Base-by-base conservation (phyloP, 2,888 invertebrate genomes). In the Habroteleia sp. region DNA sequence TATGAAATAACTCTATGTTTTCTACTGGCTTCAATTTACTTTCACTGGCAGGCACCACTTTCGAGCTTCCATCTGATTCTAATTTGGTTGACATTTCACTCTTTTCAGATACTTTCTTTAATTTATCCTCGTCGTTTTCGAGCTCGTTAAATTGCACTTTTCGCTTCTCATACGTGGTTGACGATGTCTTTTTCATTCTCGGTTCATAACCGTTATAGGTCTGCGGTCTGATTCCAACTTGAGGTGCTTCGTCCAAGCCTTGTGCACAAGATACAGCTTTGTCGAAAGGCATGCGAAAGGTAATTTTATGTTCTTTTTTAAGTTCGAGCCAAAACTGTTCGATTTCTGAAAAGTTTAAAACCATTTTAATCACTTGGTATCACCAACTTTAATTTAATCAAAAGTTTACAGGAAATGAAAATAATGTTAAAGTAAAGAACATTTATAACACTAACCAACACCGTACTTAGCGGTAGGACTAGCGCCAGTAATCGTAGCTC, bases 401-500 rank as follows among this genome's bases (percentile, higher is more conserved):
- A n/a, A 16, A 37, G 3, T 4, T 37, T 2, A 16, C 17, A 37
- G 3, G 37, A 41, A 41, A 41, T 41, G 10, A 37, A 42, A 42
- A 13, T 13, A 10, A 8, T n/a, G 13, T 4, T 3, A 10, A 41
- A 23, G 2, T 41, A 41, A 23, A 41, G n/a, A n/a, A n/a, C n/a
- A 1, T 25, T 7, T 7, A 44, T 33, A 35, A 17, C 29, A 69
- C 65, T 71, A 23, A 75, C 75, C 60, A 79, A 92, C 90, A 71
- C 91, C 91, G 60, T 93, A 92, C 81, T 91, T 91, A 76, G 91
- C 90, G 7, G 91, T 91, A n/a, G 94, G 93, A 78, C 92, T 93
- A 62, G 93, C 94, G 8, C 97, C 96, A 80, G 96, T 94, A 77
- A 97, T 95, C 0, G 97, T 96, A 80, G 97, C 96, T 10, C 97